Base-by-base conservation (phyloP, 2,797 vertebrate species). In the Spizella passerina region DNA sequence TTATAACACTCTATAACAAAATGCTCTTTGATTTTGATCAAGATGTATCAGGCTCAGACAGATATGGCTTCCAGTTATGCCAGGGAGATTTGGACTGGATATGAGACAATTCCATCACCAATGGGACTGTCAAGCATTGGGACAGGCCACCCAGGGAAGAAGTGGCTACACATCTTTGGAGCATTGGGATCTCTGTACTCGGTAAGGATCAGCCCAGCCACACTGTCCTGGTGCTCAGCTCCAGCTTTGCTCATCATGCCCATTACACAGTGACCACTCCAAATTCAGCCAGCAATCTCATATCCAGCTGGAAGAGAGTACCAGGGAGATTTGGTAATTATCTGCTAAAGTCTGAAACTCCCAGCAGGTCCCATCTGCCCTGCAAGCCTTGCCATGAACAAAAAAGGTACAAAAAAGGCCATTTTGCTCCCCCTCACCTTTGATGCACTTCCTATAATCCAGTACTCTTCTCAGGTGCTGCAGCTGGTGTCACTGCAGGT, bases 191-290 rank as follows among this genome's bases (percentile, higher is more conserved):
- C 10, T 10, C 20, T 18, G 30, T 26, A 8, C 22, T 41, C 14
- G 53, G 26, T 39, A 17, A 66, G 41, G 34, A 66, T 30, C 66
- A 87, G 46, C 19, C 34, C 44, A 29, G 29, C n/a, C 49, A 66
- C 47, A 41, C 2, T 2, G 1, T 3, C 11, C 52, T 5, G 12
- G 5, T 50, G 21, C 50, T 30, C 55, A 56, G 73, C 73, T 57
- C 30, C 55, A 86, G 32, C 57, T 64, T 43, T 46, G 36, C 38
- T 55, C 50, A 12, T 22, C 32, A 16, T 14, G 20, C 12, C 27
- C 5, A 2, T 30, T 36, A 18, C 49, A 49, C 3, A 1, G 22
- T 12, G 17, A 4, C 21, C 12, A 6, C 41, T 63, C n/a, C 4
- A 1, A 43, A 32, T 65, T 43, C 65, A 38, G 10, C 32, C 50